Base-by-base conservation (phyloP, 2,113 vertebrate genomes). In the Fulmarus glacialis region DNA sequence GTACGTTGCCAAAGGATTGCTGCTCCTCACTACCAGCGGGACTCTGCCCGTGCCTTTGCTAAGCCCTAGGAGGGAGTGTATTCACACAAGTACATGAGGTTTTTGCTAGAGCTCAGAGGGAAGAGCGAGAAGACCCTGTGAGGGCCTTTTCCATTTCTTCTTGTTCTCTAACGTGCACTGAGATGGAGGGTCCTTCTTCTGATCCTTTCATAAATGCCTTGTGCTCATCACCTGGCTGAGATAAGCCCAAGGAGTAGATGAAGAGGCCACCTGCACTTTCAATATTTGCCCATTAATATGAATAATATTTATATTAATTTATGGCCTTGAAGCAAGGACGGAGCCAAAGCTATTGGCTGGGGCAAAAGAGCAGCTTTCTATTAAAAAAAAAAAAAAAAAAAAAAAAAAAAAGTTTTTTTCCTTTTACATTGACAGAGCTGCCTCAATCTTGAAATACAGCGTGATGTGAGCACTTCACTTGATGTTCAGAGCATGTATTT, bases 1-100 rank as follows among this genome's bases (percentile, higher is more conserved):
- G 99, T 99, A 89, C 3, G 92, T 80, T 63, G 23, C 70, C 40
- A 42, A 11, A 72, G 84, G 58, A 2, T 21, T 71, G 7, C 18
- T 53, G 30, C 55, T 83, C 60, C 47, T 62, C 6, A 0, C 27
- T 96, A 87, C 67, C 47, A 4, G 1, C 15, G 20, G 67, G 23
- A 12, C 56, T 27, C 17, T 70, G n/a, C 62, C 32, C 30, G n/a
- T 12, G 63, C n/a, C 36, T 64, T 78, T 84, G 48, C 71, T 93
- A 42, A 63, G 36, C 34, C 0, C 0, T 5, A 22, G 55, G 10
- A 86, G 27, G 55, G 59, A 40, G 32, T 0, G 1, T 43, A 4
- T 52, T 77, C 58, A 48, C 30, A 63, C 17, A 58, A 62, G 50
- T 53, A 23, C 0, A 1, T 15, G 32, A 58, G 14, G 4, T 8